These are phyloP conservation scores for Drosophila buzzatii DNA, from an alignment of 2,888 invertebrate species.

Conservation along the genomic window DNA sequence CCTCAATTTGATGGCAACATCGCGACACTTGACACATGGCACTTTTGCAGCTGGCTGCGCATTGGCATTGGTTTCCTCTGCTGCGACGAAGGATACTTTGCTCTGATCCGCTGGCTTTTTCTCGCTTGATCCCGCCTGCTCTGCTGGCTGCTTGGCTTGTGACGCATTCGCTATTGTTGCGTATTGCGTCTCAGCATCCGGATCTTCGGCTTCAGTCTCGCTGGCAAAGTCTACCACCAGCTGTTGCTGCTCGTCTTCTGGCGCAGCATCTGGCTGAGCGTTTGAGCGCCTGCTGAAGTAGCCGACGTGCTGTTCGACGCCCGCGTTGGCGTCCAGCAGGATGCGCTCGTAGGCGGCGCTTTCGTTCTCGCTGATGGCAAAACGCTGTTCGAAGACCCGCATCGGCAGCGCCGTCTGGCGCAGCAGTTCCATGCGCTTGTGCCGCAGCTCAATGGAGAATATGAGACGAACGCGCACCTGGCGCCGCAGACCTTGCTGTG, in stretches of 20 bases:
- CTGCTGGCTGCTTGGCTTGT: background rate
- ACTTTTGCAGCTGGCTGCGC: conserved; percentile 50
- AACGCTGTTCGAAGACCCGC: conserved; percentile 81
- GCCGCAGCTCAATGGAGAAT: conserved; percentile 88
- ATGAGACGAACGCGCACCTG: conserved; percentile 89
- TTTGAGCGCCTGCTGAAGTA: conserved; percentile 75
- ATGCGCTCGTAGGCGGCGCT: conserved; percentile 80
- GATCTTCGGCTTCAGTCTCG: conserved; percentile 58
- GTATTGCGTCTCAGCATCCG: conserved; percentile 56
- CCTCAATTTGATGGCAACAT: conserved; percentile 82
- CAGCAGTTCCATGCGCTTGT: conserved; percentile 83
- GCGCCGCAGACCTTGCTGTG: conserved; percentile 80
- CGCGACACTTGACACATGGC: conserved; percentile 83
- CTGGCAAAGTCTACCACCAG: conserved; percentile 72
- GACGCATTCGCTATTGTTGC: conserved; percentile 53
- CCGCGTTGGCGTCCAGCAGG: conserved; percentile 73
- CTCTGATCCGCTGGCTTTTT: background rate
- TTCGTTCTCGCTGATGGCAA: conserved; percentile 71
- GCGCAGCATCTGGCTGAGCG: background rate
- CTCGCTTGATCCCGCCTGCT: background rate
- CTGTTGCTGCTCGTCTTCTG: conserved; percentile 50
- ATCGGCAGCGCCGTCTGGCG: conserved; percentile 76
- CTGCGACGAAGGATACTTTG: background rate
- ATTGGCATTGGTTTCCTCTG: background rate
- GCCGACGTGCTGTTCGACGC: conserved; percentile 82